phyloP scores from a whole-genome alignment of 2,797 vertebrate genomes.

The Macrochelys suwanniensis region DNA sequence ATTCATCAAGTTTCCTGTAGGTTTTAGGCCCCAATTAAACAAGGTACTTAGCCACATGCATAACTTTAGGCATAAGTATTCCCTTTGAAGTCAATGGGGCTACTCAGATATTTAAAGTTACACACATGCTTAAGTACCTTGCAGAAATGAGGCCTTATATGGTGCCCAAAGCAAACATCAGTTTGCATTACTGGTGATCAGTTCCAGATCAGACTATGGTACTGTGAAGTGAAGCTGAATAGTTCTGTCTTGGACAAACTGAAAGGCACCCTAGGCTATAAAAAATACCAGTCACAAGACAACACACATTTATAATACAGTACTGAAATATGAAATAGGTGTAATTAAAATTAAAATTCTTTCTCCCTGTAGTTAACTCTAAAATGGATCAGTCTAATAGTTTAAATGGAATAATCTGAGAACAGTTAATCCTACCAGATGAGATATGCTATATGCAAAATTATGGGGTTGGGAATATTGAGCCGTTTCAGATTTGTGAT shows the following conservation, averaged over 20 bases:
- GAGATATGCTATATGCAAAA: not conserved
- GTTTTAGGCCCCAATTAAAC: not conserved
- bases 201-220: not conserved
- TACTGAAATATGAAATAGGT: not conserved
- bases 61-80: not conserved
- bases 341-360: not conserved
- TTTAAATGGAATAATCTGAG: not conserved
- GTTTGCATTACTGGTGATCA: not conserved
- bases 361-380: not conserved
- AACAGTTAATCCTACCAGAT: not conserved
- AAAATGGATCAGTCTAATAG: not conserved
- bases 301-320: not conserved
- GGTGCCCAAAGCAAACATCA: not conserved
- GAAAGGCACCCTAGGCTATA: not conserved
- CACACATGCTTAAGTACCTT: not conserved
- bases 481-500: not conserved
- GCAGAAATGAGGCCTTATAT: not conserved
- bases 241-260: not conserved
- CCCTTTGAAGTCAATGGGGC: not conserved
- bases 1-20: not conserved
- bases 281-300: not conserved
- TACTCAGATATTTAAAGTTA: not conserved
- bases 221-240: not conserved
- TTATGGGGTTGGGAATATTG: constrained; percentile 7
- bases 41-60: not conserved